Base-by-base conservation (phyloP, 2,888 invertebrate species). In the Eulithis prunata region DNA sequence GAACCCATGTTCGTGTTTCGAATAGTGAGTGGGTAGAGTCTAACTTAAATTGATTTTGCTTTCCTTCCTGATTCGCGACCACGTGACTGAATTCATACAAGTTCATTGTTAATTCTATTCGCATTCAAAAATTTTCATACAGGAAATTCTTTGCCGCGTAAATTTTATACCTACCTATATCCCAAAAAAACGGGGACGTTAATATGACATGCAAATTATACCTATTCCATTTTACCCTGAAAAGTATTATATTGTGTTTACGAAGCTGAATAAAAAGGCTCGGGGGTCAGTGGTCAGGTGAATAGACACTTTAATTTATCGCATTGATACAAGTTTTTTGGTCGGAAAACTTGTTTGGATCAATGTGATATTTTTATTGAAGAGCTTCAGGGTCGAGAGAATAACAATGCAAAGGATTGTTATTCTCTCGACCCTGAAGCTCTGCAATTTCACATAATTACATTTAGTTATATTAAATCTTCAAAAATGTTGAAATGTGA, bases 51-150 rank as follows among this genome's bases (percentile, higher is more conserved):
- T 52, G 53, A 57, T 66, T 69, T 69, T 67, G 64, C 64, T 60
- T 62, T 52, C 11, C 49, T 61, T 53, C 49, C 52, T 13, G 47
- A 57, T 68, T 66, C 57, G 47, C 49, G 54, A 61, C 56, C 62
- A 64, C 62, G 43, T 66, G 43, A 56, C 47, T 36, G 57, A 67
- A 64, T 61, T 64, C 46, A 69, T 62, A 58, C 47, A 60, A 69
- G 55, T 63, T 66, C 69, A 59, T 69, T 69, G 52, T 61, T 60
- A 66, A 73, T 73, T 71, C 69, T 52, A 46, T 61, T 61, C 66
- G 60, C 71, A 70, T 71, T 69, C 66, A 63, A 12, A 38, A 57
- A 66, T 69, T 68, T 64, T 65, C 66, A 64, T 65, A 57, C 65
- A 53, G 64, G 62, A 66, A 60, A 70, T 67, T 65, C 54, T 58